Conservation (phyloP, 1,140 invertebrate genomes). For the Schlechtendalia chinensis region DNA sequence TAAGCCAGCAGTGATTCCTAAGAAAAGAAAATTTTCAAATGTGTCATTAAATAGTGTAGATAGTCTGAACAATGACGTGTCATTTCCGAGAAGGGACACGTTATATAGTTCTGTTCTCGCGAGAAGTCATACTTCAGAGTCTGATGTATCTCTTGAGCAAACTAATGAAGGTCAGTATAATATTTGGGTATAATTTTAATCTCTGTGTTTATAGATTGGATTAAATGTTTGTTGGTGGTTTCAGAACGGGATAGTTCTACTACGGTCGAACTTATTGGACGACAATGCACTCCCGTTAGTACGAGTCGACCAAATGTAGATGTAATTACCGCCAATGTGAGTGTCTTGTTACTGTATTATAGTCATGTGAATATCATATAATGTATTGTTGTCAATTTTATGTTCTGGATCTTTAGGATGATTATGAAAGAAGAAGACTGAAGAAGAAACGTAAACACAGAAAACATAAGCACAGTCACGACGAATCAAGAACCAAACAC, state of each 20-base stretch:
- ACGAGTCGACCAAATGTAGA: conserved; percentile 45
- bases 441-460: conserved; percentile 44
- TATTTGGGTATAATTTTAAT: background rate
- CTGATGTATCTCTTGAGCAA: conserved; percentile 24
- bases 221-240: conserved; percentile 44
- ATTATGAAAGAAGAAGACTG: conserved; percentile 43
- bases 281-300: conserved; percentile 38
- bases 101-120: background rate
- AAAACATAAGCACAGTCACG: conserved; percentile 40
- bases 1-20: conserved; percentile 39
- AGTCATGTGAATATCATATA: background rate
- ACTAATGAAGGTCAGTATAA: conserved; percentile 29
- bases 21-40: conserved; percentile 40
- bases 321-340: conserved; percentile 35
- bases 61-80: background rate
- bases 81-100: background rate
- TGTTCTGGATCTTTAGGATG: background rate
- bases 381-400: background rate
- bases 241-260: conserved; percentile 48
- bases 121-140: conserved; percentile 30
- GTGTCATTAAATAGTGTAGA: conserved; percentile 1
- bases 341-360: conserved; percentile 15
- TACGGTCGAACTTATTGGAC: conserved; percentile 45
- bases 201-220: background rate
- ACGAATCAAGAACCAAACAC: conserved; percentile 31